These are phyloP conservation scores for Scaptomyza pallida DNA, from an alignment of 1,140 invertebrate genomes.

Conservation along the genomic window DNA sequence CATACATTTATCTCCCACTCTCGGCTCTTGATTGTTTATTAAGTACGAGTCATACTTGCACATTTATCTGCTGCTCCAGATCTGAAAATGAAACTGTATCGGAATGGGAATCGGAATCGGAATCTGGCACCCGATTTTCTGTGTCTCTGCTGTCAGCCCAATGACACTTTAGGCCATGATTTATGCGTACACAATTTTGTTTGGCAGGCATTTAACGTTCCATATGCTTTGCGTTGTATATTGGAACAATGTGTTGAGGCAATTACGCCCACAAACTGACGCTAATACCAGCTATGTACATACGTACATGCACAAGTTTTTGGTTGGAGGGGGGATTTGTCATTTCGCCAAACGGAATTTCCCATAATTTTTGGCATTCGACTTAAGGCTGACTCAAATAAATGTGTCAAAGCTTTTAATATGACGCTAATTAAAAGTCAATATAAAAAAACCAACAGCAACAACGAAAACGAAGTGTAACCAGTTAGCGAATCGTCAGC, in stretches of 20 bases:
- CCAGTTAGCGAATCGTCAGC: slow-evolving; percentile 43
- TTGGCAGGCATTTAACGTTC: slow-evolving; percentile 66
- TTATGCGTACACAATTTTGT: slow-evolving; percentile 67
- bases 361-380: slow-evolving; percentile 52
- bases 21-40: slow-evolving; percentile 49
- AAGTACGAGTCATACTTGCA: slow-evolving; percentile 62
- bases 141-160: slow-evolving; percentile 61
- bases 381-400: slow-evolving; percentile 43
- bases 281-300: slow-evolving; percentile 14
- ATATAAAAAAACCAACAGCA: slow-evolving; percentile 12
- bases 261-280: slow-evolving; percentile 68
- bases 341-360: slow-evolving; percentile 59
- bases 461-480: slow-evolving; percentile 31
- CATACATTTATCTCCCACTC: not conserved
- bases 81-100: slow-evolving; percentile 50
- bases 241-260: slow-evolving; percentile 62
- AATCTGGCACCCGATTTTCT: slow-evolving; percentile 64
- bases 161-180: slow-evolving; percentile 72
- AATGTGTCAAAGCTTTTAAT: slow-evolving; percentile 60
- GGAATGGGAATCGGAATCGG: slow-evolving; percentile 24
- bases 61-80: slow-evolving; percentile 72
- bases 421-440: slow-evolving; percentile 39
- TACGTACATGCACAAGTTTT: not conserved
- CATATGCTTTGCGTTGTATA: slow-evolving; percentile 31
- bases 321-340: slow-evolving; percentile 26